Conservation (phyloP, 2,113 vertebrate genomes). For the Condylura cristata region DNA sequence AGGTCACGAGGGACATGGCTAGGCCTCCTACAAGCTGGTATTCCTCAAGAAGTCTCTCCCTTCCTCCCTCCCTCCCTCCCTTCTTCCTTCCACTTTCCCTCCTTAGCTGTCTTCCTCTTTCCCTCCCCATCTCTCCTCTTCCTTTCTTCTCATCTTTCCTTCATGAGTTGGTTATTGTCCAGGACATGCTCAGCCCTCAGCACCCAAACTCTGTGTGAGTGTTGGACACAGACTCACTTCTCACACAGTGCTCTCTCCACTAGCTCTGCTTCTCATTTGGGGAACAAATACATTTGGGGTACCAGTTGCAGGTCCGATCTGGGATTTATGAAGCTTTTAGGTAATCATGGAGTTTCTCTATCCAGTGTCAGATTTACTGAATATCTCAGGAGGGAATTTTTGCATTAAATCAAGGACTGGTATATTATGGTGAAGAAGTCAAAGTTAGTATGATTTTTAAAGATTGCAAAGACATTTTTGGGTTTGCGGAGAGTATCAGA, state of each 20-base stretch:
- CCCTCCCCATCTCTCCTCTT: not conserved
- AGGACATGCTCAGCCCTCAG: too few species aligned
- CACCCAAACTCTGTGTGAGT: rapidly evolving
- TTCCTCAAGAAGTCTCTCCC: not conserved
- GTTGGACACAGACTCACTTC: not conserved
- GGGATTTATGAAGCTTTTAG: not conserved
- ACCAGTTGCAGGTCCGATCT: not conserved
- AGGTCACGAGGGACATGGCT: rapidly evolving
- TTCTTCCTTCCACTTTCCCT: too few species aligned
- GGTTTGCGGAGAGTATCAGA: not conserved
- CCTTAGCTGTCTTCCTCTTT: not conserved
- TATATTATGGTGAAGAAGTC: not conserved
- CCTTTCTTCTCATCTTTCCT: not conserved
- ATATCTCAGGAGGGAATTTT: not conserved
- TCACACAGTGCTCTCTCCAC: rapidly evolving
- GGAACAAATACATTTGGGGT: not conserved
- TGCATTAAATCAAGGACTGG: not conserved
- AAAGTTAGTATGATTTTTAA: not conserved
- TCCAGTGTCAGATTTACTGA: not conserved
- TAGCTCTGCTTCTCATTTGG: not conserved
- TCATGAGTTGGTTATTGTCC: too few species aligned
- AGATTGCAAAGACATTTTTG: not conserved
- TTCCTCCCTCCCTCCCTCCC: too few species aligned
- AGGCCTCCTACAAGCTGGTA: not conserved
- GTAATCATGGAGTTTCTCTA: not conserved